Base-by-base conservation (phyloP, 2,113 vertebrate genomes). In the Erythrolamprus reginae region DNA sequence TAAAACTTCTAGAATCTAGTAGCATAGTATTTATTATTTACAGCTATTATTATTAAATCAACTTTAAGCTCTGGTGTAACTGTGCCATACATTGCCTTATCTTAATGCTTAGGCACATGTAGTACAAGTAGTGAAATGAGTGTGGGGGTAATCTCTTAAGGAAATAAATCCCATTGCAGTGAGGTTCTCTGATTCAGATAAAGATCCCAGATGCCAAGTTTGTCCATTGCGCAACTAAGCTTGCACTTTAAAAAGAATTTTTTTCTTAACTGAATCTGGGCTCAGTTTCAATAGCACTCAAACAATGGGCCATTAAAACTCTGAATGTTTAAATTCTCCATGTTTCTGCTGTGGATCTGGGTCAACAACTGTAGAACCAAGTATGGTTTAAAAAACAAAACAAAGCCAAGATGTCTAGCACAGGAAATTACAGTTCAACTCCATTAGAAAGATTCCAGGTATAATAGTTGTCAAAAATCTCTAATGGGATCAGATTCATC, bases 301-400 rank as follows among this genome's bases (percentile, higher is more conserved):
- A 28, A 92, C 65, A 91, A 26, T 9, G 24, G 0, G 1, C n/a
- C 52, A 52, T 21, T 86, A n/a, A 83, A 92, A 53, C 90, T 3
- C 38, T 47, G 8, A 5, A 26, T 52, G 12, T 2, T 61, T 82
- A 28, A 52, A 4, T 8, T 3, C 26, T 61, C 50, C 15, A 17
- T 3, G 48, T 84, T 90, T 93, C 45, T 86, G 0, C 0, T 0
- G 21, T 90, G 48, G 56, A n/a, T 61, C 86, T 42, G 86, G 10
- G 53, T 91, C 61, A 90, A 84, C 89, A 93, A 82, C 48, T 4
- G 82, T 33, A 91, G 90, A 91, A 87, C 6, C 15, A 93, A 61
- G 13, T 77, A 38, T 89, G 24, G 45, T 23, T 89, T n/a, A n/a
- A 58, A 6, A 61, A 85, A 84, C 83, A 47, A 17, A n/a, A n/a